Evolutionary conservation across 2,888 invertebrate species (phyloP).

Genomic region (Plagodis pulveraria): DNA sequence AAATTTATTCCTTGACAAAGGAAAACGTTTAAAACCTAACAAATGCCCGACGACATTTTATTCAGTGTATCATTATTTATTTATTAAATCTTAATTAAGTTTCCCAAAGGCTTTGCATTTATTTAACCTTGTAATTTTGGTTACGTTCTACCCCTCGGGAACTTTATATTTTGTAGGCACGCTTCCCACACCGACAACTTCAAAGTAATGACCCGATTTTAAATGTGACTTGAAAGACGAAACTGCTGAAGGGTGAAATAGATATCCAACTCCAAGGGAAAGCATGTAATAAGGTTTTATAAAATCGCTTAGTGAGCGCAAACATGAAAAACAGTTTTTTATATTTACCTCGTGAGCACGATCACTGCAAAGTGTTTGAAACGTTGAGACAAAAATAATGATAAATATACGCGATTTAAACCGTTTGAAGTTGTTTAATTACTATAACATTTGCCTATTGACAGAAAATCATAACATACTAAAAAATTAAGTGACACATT

Average conservation of each 20-base stretch:
- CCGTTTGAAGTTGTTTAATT: no score
- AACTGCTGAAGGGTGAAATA: conserved; percentile 12
- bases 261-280: conserved; percentile 5
- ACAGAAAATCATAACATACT: no score
- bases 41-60: conserved; percentile 3
- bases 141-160: conserved; percentile 13
- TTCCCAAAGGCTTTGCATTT: conserved; percentile 23
- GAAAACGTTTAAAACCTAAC: conserved; percentile 4
- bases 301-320: background rate
- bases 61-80: conserved; percentile 22
- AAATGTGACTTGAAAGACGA: conserved; percentile 8
- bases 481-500: no score
- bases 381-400: no score
- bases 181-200: conserved; percentile 9
- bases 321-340: background rate
- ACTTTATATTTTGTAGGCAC: conserved; percentile 19
- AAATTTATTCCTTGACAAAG: background rate
- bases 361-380: no score
- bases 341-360: no score
- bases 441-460: no score
- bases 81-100: conserved; percentile 31
- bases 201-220: conserved; percentile 6
- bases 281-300: background rate
- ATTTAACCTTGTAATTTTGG: conserved; percentile 28
- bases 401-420: no score